Evolutionary conservation across 1,140 invertebrate species (phyloP), one percentile per base, ranked within the genome.

Genomic region (Nylanderia fulva): DNA sequence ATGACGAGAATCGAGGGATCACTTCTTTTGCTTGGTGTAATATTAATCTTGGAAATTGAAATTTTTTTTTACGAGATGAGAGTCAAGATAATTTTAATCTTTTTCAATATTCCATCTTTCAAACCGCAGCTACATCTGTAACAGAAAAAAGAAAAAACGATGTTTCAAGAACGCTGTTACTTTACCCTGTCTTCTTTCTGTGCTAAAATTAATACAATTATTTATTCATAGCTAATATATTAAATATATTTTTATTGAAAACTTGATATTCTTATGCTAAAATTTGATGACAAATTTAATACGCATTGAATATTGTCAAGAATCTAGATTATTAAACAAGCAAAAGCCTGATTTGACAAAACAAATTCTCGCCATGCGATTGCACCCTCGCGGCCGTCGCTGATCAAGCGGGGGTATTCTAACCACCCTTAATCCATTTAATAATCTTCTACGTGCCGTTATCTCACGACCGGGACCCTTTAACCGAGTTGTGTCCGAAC

Each of bases 391-490:
- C 72, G 48, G 21, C 79, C 86, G 86, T 85, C 83, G 87, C 66
- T 52, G 69, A 39, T 29, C 24, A 64, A 21, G n/a, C n/a, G 60
- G 33, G 58, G 33, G 60, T 66, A 63, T 85, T 84, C 88, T 66
- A 85, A 64, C 75, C 66, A 77, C 58, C 87, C 89, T 86, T 92
- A 92, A 93, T 92, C 90, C 91, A 86, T 91, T 93, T 91, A 92
- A 90, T 88, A 89, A 89, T 86, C 82, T 84, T 69, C 79, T 61
- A 84, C 63, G 60, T 66, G 82, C 86, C 90, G 90, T 93, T 90
- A 90, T 91, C 88, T 91, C 79, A 69, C 84, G 45, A 90, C 69
- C 66, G 74, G 64, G 68, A 77, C 85, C 86, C 60, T 71, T 82
- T 63, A 64, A 85, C 54, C 33, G 42, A 61, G 24, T 58, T 42